Conservation (phyloP, 2,797 vertebrate species). For the Petrocephalus schoutedeni region DNA sequence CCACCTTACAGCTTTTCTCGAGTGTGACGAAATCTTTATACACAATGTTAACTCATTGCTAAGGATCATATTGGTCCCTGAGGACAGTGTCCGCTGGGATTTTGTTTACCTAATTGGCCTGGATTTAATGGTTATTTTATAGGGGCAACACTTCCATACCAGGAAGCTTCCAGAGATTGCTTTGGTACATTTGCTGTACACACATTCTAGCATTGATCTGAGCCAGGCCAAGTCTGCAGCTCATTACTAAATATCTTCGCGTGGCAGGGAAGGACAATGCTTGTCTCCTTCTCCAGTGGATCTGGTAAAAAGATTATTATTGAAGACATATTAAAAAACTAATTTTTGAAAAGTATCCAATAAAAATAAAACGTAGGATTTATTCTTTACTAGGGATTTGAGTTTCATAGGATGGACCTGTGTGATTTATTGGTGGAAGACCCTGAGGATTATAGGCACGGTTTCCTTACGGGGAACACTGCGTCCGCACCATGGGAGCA, state of each 20-base stretch:
- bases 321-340: conserved; percentile 23
- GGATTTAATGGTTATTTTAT: conserved; percentile 13
- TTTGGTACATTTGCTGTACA: background rate
- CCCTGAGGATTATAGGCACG: background rate
- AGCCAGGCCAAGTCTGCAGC: conserved; percentile 11
- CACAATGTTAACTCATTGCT: background rate
- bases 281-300: background rate
- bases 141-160: background rate
- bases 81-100: background rate
- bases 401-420: conserved; percentile 15
- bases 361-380: conserved; percentile 8
- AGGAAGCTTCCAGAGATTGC: conserved; percentile 12
- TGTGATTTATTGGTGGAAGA: conserved; percentile 19
- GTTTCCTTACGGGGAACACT: background rate
- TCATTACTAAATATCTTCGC: conserved; percentile 5
- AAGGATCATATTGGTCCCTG: background rate
- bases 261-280: background rate
- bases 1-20: background rate
- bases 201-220: conserved; percentile 17
- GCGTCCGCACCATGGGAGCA: background rate
- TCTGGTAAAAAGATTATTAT: conserved; percentile 25
- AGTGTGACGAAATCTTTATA: background rate
- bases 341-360: conserved; percentile 24
- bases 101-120: conserved; percentile 10
- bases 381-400: conserved; percentile 18